Evolutionary conservation across 2,797 vertebrate genomes (phyloP).

Genomic region (Anabacerthia variegaticeps): DNA sequence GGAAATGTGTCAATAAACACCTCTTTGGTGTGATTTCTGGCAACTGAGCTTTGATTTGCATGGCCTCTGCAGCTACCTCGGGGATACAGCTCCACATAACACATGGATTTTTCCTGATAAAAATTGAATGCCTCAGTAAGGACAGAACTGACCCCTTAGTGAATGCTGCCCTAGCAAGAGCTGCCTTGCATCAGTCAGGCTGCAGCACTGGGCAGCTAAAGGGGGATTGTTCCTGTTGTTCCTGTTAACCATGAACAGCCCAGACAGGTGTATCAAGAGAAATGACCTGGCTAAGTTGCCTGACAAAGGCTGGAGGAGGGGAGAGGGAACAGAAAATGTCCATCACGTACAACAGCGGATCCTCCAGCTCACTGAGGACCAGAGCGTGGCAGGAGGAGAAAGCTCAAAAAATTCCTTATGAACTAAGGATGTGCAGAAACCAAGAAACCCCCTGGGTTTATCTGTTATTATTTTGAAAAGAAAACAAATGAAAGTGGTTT

Average conservation of each 20-base stretch:
- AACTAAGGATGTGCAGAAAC: neutral
- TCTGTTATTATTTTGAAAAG: slow-evolving; percentile 7
- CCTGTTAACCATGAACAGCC: neutral
- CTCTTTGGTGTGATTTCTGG: slow-evolving; percentile 25
- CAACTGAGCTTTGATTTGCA: slow-evolving; percentile 23
- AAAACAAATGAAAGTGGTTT: neutral
- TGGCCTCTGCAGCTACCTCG: neutral
- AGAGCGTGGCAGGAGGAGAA: neutral
- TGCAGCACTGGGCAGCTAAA: neutral
- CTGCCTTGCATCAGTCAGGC: neutral
- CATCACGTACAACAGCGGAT: neutral
- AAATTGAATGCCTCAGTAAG: neutral
- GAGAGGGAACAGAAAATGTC: neutral
- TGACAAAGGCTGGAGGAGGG: neutral
- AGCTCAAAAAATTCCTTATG: neutral
- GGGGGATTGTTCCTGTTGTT: neutral
- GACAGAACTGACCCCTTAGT: neutral
- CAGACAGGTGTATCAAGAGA: neutral
- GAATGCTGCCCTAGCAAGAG: neutral
- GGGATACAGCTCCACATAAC: neutral
- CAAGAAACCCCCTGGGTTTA: neutral
- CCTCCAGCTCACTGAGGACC: neutral
- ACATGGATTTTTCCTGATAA: slow-evolving; percentile 37
- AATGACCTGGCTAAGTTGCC: neutral
- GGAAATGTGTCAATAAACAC: slow-evolving; percentile 1